Conservation (phyloP, 2,113 vertebrate species). For the Limanda limanda region DNA sequence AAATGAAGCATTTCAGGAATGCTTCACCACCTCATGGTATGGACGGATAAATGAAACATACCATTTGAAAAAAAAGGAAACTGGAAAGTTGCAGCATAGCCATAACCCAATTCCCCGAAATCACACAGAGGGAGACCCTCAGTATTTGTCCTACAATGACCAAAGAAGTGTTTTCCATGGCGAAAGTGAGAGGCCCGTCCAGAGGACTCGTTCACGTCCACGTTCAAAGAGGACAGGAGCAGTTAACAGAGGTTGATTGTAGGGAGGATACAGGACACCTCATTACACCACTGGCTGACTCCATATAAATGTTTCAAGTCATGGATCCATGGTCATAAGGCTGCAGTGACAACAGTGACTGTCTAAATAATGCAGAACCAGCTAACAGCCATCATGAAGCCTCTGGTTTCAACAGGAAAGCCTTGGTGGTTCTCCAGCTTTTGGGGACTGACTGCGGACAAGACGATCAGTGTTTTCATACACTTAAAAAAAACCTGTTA, state of each 20-base stretch:
- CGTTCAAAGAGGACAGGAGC: slow-evolving; percentile 6
- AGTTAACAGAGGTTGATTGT: slow-evolving; percentile 38
- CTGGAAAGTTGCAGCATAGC: slow-evolving; percentile 18
- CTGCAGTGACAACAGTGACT: slow-evolving; percentile 42
- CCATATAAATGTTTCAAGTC: slow-evolving; percentile 74
- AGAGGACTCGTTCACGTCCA: slow-evolving; percentile 14
- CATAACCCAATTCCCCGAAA: slow-evolving; percentile 8
- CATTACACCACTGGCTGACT: slow-evolving; percentile 66
- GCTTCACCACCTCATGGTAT: slow-evolving; percentile 62
- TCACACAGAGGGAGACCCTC: slow-evolving; percentile 13
- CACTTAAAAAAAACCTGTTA: not conserved
- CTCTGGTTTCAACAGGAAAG: slow-evolving; percentile 62
- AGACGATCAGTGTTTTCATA: not conserved
- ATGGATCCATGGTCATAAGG: slow-evolving; percentile 48
- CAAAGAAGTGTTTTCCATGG: slow-evolving; percentile 16
- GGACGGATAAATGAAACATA: slow-evolving; percentile 66
- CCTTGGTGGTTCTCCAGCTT: not conserved
- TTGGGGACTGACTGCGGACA: not conserved
- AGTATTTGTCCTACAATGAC: not conserved
- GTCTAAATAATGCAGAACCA: slow-evolving; percentile 75
- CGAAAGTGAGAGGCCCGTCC: slow-evolving; percentile 36
- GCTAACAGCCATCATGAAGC: slow-evolving; percentile 47
- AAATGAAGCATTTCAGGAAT: slow-evolving; percentile 78
- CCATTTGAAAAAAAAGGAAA: slow-evolving; percentile 50
- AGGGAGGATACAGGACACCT: slow-evolving; percentile 63